Evolutionary conservation across 1,140 invertebrate species (phyloP).

Genomic region (Zeugodacus cucurbitae): DNA sequence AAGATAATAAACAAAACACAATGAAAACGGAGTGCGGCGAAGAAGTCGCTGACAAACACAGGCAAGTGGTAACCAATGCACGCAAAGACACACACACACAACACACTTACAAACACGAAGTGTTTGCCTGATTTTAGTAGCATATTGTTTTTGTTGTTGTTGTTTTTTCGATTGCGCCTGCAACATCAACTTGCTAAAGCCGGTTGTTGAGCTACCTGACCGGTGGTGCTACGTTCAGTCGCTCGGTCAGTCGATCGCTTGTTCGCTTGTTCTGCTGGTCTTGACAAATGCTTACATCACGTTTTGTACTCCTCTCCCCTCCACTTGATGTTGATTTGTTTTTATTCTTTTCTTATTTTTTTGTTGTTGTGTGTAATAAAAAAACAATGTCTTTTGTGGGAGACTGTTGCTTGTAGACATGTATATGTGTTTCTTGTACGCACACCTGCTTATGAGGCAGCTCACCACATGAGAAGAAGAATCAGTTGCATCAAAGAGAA

Average conservation of each 20-base stretch:
- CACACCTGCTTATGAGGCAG: not conserved
- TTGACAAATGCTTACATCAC: constrained; percentile 37
- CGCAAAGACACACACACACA: not conserved
- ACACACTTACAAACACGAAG: not conserved
- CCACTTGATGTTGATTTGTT: not conserved
- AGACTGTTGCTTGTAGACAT: no score
- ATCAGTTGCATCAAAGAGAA: not conserved
- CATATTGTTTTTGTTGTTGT: not conserved
- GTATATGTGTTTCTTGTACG: not conserved
- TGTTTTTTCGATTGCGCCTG: not conserved
- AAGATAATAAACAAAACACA: constrained; percentile 30
- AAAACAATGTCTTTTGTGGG: not conserved
- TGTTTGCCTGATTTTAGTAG: no score
- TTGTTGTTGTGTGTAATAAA: not conserved
- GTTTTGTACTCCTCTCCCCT: not conserved
- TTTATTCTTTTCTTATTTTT: not conserved
- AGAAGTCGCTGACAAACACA: constrained; percentile 3
- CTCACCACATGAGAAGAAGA: not conserved
- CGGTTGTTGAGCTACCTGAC: not conserved
- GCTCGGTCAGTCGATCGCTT: not conserved
- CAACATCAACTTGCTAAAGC: not conserved
- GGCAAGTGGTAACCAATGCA: not conserved
- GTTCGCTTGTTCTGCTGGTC: not conserved
- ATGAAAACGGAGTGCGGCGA: not conserved
- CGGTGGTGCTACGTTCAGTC: not conserved